These are phyloP conservation scores for Microcebus murinus DNA, from an alignment of 2,113 vertebrate genomes.

Conservation along the genomic window DNA sequence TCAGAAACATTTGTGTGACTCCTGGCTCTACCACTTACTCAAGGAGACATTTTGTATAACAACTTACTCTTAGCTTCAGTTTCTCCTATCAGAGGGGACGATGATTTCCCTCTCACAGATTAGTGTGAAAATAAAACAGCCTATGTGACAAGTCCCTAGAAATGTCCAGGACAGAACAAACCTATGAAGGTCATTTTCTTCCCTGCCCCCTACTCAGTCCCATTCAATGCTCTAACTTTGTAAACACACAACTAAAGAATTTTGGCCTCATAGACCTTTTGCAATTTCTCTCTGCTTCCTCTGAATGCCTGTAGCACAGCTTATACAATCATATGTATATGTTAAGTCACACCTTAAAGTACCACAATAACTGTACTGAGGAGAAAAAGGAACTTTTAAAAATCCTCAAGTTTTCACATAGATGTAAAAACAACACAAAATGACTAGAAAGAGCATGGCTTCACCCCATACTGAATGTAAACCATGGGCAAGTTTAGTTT, in stretches of 20 bases:
- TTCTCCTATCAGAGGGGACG: not conserved
- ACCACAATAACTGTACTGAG: not conserved
- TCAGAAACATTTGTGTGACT: not conserved
- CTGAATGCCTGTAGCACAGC: not conserved
- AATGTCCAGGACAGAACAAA: not conserved
- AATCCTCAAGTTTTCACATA: not conserved
- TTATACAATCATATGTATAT: fast-evolving
- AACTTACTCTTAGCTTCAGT: not conserved
- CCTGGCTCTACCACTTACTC: not conserved
- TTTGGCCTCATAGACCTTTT: not conserved
- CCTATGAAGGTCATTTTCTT: not conserved
- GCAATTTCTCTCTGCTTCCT: not conserved
- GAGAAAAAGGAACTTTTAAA: not conserved
- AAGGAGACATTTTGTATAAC: not conserved
- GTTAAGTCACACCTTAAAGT: not conserved
- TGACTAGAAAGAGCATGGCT: not conserved
- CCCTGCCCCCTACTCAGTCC: not conserved
- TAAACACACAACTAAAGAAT: not conserved
- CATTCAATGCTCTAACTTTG: not conserved
- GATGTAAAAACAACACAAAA: not conserved
- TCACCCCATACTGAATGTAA: not conserved
- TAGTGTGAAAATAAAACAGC: not conserved
- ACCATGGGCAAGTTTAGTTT: not conserved
- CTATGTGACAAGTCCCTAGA: not conserved
- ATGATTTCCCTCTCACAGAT: not conserved